Evolutionary conservation across 2,113 vertebrate species (phyloP), one percentile per base, ranked within the genome.

Genomic region (Hippocampus abdominalis): DNA sequence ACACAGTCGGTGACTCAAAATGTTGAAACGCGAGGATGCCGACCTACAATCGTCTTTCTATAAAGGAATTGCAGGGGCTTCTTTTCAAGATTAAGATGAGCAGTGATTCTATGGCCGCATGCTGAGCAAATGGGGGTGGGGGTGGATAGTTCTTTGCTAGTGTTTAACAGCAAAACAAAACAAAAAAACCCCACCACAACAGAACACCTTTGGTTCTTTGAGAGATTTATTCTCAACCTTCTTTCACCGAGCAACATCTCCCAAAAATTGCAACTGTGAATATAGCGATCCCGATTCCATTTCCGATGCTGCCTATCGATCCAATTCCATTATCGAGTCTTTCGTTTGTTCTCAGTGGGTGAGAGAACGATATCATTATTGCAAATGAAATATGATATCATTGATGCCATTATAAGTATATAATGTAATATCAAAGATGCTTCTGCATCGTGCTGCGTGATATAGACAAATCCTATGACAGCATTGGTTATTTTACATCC

Each of bases 11-110:
- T 4, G 54, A 25, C 23, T 25, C 23, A 13, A 63, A 71, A 79
- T 44, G 20, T 59, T 72, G 71, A 70, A 71, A 72, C 62, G 72
- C 9, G 27, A 73, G 13, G 54, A 16, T 29, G 60, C 42, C 71
- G 72, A 73, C 73, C 48, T 20, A 18, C 48, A 3, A 51, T 53
- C 49, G 8, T 72, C 44, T 63, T 21, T 80, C 16, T 39, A 68
- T 15, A 68, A 11, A 16, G 29, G 54, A 64, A 67, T 68, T 60
- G 53, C 51, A 72, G 53, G 12, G 32, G 44, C 70, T 62, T 73
- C 51, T 74, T 32, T 53, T 15, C 44, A 49, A 49, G 16, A 49
- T 49, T 16, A 49, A 16, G 46, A 49, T 53, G 21, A 2, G 21
- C 49, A 53, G 20, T 3, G 49, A 53, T 53, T 53, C 46, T n/a